Conservation (phyloP, 2,113 vertebrate species). For the Thamnophis sirtalis region DNA sequence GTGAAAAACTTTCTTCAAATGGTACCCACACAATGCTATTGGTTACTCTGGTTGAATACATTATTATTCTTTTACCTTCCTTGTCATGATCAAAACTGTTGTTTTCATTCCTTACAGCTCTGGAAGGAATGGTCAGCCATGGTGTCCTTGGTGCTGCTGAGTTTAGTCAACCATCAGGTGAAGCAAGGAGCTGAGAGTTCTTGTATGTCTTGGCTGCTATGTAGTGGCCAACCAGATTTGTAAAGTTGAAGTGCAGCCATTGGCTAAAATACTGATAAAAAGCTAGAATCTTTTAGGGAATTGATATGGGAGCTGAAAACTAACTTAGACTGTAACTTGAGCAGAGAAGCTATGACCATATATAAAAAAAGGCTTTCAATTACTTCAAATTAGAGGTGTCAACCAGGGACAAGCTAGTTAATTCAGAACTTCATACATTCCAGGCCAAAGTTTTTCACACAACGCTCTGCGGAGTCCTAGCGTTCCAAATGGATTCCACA, state of each 20-base stretch:
- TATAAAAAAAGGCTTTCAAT: background rate
- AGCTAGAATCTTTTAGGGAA: background rate
- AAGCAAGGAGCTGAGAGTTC: background rate
- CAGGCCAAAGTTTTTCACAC: background rate
- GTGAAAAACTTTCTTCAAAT: background rate
- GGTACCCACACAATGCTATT: background rate
- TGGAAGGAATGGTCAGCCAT: background rate
- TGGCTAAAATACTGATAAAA: background rate
- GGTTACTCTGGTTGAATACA: too few relatives aligned
- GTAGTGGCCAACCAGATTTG: background rate
- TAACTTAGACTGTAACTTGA: background rate
- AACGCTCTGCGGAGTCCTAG: background rate
- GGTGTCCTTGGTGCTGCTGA: background rate
- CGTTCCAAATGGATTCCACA: background rate
- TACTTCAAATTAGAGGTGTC: background rate
- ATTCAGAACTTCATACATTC: background rate
- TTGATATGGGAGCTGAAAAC: background rate
- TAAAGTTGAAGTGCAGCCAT: background rate
- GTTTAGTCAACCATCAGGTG: background rate
- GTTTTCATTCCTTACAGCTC: background rate
- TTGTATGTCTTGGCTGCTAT: background rate
- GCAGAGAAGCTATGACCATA: background rate
- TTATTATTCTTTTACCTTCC: background rate
- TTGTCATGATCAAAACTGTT: background rate
- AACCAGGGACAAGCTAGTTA: background rate